Evolutionary conservation across 2,113 vertebrate species (phyloP).

Genomic region (Pangasianodon hypophthalmus): DNA sequence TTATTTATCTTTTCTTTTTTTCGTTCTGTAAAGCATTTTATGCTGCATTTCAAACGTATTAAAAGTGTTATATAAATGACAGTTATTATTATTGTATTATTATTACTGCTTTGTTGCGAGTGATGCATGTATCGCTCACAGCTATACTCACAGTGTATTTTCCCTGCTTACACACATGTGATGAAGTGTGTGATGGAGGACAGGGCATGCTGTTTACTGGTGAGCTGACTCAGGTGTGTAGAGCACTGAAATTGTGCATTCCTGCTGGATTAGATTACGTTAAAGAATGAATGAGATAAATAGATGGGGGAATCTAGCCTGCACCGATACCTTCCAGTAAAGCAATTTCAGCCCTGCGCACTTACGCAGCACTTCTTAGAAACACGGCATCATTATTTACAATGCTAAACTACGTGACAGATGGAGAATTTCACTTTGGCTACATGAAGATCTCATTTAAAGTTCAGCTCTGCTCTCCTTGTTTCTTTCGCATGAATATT

Average conservation of each 20-base stretch:
- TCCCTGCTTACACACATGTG: neutral
- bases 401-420: constrained; percentile 2
- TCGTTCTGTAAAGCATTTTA: neutral
- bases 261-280: neutral
- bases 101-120: neutral
- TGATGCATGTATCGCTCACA: neutral
- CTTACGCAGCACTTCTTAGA: neutral
- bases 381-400: neutral
- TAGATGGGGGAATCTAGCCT: neutral
- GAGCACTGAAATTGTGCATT: neutral
- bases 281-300: neutral
- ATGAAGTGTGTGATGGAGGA: neutral
- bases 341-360: neutral
- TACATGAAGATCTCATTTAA: neutral
- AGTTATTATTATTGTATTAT: neutral
- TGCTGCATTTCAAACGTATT: neutral
- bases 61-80: neutral
- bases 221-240: neutral
- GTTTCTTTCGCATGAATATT: neutral
- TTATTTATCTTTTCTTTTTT: neutral
- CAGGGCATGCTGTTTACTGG: neutral
- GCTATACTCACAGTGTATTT: neutral
- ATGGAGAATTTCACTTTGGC: neutral
- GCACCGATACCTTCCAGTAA: neutral
- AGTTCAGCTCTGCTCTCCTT: constrained; percentile 11